A percentile compares a stretch with the other conserved stretches of the same genome.
Evolutionary conservation across 2,888 invertebrate species (phyloP).

Genomic region (Caenorhabditis plicata): DNA sequence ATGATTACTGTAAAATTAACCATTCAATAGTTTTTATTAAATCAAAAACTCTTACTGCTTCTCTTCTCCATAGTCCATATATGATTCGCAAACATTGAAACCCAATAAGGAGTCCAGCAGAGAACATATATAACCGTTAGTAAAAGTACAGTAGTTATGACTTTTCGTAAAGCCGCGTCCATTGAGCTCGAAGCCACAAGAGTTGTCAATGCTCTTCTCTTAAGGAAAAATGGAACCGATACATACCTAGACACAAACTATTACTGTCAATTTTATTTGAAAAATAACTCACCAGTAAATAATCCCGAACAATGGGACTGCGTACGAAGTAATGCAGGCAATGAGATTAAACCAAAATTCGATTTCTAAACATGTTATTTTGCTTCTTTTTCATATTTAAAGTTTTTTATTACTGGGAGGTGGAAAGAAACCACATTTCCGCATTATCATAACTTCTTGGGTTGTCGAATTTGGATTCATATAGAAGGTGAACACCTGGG

Average conservation of each 20-base stretch:
- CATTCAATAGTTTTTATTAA: neutral
- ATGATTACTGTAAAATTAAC: slow-evolving; percentile 52
- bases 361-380: slow-evolving; percentile 37
- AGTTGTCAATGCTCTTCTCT: slow-evolving; percentile 52
- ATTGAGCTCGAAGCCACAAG: slow-evolving; percentile 54
- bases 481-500: slow-evolving; percentile 56
- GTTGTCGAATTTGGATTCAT: slow-evolving; percentile 49
- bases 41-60: slow-evolving; percentile 29
- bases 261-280: neutral
- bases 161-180: slow-evolving; percentile 60
- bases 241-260: slow-evolving; percentile 45
- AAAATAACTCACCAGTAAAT: slow-evolving; percentile 53
- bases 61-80: slow-evolving; percentile 40
- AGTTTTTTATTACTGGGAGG: slow-evolving; percentile 38
- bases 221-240: slow-evolving; percentile 63
- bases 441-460: slow-evolving; percentile 46
- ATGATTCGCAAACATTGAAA: slow-evolving; percentile 55
- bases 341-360: slow-evolving; percentile 61
- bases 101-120: slow-evolving; percentile 62
- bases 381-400: neutral
- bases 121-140: slow-evolving; percentile 62
- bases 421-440: slow-evolving; percentile 53
- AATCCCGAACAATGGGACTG: slow-evolving; percentile 62
- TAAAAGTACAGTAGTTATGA: slow-evolving; percentile 60
- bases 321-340: slow-evolving; percentile 56